Evolutionary conservation across 2,113 vertebrate species (phyloP), one percentile per base, ranked within the genome.

Genomic region (Mirounga angustirostris): DNA sequence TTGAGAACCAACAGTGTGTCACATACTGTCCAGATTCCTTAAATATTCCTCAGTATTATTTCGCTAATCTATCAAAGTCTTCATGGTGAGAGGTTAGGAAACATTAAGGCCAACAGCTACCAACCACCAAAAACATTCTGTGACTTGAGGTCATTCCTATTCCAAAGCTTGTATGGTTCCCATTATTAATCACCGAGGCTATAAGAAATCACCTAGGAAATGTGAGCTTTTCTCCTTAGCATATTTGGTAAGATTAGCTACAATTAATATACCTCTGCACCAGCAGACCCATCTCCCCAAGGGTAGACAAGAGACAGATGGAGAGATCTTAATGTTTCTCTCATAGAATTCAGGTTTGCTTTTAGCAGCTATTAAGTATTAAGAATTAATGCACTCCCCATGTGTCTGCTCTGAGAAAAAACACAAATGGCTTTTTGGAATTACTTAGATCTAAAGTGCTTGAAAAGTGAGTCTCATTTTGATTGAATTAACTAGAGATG

Each of bases 361-460:
- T 96, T 97, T 93, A 97, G 67, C 71, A 58, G 63, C 92, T 94
- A 65, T 96, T 94, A 98, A 91, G 59, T 94, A 97, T 96, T 93
- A 93, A 91, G 86, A 96, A 95, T 95, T 95, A 91, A 97, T 91
- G 84, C 21, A 86, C 16, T 90, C 61, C 13, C 43, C 50, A 88
- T 93, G 91, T 90, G 65, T 88, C 56, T 96, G 24, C 78, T 76
- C 28, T 92, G 52, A 88, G 63, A 43, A 22, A 81, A 90, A 85
- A 86, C 7, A 93, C 46, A 65, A 95, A 95, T 63, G 61, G 26
- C 21, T 95, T 93, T 73, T 83, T 74, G 43, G 33, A 18, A 90
- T 90, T 90, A 54, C 69, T 10, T 56, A 82, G n/a, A 74, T 40
- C 74, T 84, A 12, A 93, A 81, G 79, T 78, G 50, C 80, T 93